These are phyloP conservation scores for Misgurnus anguillicaudatus DNA, from an alignment of 2,113 vertebrate species.

Conservation along the genomic window DNA sequence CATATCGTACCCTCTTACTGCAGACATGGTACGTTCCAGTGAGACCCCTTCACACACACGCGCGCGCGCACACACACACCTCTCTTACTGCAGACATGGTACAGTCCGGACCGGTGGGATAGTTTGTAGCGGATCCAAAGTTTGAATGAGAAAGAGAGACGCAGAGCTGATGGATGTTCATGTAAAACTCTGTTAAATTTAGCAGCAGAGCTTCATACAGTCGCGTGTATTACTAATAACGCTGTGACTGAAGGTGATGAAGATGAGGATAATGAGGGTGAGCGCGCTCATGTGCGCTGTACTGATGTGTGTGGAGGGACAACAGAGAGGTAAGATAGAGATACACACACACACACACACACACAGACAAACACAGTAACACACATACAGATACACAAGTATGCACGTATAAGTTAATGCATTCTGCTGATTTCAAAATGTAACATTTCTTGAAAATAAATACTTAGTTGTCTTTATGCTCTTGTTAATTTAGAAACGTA, in stretches of 20 bases:
- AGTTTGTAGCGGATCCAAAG: constrained; percentile 55
- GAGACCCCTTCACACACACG: not conserved
- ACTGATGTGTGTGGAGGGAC: constrained; percentile 40
- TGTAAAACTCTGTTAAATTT: not conserved
- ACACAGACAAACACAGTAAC: no score
- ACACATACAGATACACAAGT: no score
- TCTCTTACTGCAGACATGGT: constrained; percentile 39
- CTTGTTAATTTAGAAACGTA: no score
- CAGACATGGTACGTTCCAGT: not conserved
- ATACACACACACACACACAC: not conserved
- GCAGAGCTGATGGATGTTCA: not conserved
- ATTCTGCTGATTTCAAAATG: no score
- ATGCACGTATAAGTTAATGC: no score
- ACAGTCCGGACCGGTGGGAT: constrained; percentile 40
- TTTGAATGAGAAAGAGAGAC: constrained; percentile 51
- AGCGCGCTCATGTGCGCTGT: constrained; percentile 51
- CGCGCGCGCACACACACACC: no score
- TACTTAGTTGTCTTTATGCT: no score
- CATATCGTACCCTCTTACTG: no score
- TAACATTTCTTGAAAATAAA: no score
- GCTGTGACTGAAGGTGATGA: constrained; percentile 8
- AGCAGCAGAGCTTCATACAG: not conserved
- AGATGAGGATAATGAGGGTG: constrained; percentile 49
- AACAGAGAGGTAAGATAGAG: no score
- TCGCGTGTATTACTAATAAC: not conserved